A percentile compares a stretch with the other conserved stretches of the same genome.
Evolutionary conservation across 2,797 vertebrate genomes (phyloP).

Genomic region (Gymnothorax reevesii): DNA sequence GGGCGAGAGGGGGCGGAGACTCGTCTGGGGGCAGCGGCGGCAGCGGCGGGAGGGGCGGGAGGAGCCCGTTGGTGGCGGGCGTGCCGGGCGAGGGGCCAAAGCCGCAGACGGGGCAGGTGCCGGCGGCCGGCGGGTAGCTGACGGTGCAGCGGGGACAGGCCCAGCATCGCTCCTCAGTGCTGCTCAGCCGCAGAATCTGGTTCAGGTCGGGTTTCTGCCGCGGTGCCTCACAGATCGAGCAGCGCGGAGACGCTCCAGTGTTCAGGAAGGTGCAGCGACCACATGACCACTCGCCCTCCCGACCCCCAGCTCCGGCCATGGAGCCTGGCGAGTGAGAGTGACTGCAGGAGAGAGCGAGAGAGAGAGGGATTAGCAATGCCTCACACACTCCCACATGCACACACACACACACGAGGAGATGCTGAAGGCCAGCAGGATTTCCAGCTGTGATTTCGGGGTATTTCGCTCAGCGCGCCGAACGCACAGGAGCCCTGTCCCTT

Average conservation of each 20-base stretch:
- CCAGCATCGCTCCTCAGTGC: conserved; percentile 88
- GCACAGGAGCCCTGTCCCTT: background rate
- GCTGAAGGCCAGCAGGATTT: conserved; percentile 44
- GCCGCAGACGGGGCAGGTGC: conserved; percentile 88
- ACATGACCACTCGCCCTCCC: conserved; percentile 87
- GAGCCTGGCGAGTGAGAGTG: conserved; percentile 88
- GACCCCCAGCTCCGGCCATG: conserved; percentile 82
- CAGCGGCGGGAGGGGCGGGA: conserved; percentile 47
- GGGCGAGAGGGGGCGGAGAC: conserved; percentile 32
- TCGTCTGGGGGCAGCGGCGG: conserved; percentile 49
- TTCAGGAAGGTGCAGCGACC: conserved; percentile 97
- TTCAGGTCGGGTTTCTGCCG: conserved; percentile 95
- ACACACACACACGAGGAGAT: conserved; percentile 29
- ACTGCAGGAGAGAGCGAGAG: conserved; percentile 68
- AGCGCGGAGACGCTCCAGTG: conserved; percentile 84
- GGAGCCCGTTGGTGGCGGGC: conserved; percentile 62
- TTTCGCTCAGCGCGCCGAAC: background rate
- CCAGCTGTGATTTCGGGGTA: background rate
- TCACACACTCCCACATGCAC: conserved; percentile 10
- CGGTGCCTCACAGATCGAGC: conserved; percentile 95
- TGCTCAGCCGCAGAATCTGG: conserved; percentile 92
- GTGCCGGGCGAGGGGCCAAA: conserved; percentile 73
- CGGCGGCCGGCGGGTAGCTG: conserved; percentile 87
- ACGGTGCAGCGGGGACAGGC: conserved; percentile 91
- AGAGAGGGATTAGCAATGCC: background rate